Evolutionary conservation across 1,140 invertebrate species (phyloP).

Genomic region (Anastatus disparis): DNA sequence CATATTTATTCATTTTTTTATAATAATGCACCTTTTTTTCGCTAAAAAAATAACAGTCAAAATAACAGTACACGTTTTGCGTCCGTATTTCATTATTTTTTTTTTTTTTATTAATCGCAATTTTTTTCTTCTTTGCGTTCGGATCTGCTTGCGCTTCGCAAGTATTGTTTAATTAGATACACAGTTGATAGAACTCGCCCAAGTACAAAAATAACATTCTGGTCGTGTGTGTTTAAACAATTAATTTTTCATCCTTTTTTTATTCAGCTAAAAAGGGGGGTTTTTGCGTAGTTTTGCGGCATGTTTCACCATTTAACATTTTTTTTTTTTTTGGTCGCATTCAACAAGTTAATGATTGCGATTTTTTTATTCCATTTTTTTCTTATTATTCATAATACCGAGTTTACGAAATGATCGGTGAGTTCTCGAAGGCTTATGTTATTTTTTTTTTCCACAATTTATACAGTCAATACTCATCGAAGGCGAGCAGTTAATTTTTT

Average conservation of each 20-base stretch:
- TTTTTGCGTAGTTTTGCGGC: conserved; percentile 8
- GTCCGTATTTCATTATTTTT: not conserved
- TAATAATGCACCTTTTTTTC: not conserved
- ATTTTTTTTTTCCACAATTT: conserved; percentile 14
- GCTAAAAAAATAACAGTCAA: conserved; percentile 26
- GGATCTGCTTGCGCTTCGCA: conserved; percentile 13
- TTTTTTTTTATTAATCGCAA: not conserved
- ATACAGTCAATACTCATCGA: conserved; percentile 34
- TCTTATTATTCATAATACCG: conserved; percentile 12
- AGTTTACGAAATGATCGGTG: conserved; percentile 36
- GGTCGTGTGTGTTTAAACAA: conserved; percentile 5
- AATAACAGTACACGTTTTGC: conserved; percentile 1
- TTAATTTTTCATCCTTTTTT: not conserved
- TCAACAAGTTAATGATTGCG: not conserved
- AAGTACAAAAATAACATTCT: conserved; percentile 41
- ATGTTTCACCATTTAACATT: not conserved
- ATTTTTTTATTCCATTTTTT: not conserved
- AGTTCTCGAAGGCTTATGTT: conserved; percentile 27
- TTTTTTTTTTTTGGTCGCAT: not conserved
- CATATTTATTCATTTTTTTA: too few relatives aligned
- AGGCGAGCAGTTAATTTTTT: conserved; percentile 35
- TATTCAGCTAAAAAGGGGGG: not conserved
- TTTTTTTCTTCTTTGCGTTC: too few relatives aligned
- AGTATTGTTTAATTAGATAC: conserved; percentile 32
- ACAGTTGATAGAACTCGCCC: conserved; percentile 26